Evolutionary conservation across 1,140 invertebrate species (phyloP).

Genomic region (Meloidogyne hapla): DNA sequence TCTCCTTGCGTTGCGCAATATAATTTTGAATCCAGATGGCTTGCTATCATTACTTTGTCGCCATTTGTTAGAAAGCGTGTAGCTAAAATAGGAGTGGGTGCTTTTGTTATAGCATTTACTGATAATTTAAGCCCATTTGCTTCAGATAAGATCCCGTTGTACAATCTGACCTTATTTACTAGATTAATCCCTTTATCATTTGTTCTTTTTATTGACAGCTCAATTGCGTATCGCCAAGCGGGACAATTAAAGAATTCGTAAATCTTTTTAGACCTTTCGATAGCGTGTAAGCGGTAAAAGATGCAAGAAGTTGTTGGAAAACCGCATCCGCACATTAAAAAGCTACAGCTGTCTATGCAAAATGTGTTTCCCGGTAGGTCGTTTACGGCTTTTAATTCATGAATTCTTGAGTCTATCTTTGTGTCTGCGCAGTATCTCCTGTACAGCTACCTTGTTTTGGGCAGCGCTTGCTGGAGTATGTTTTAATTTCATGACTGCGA

Average conservation of each 20-base stretch:
- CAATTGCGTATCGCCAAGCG: not conserved
- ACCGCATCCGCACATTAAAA: slow-evolving; percentile 2
- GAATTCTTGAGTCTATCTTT: not conserved
- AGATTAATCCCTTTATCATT: not conserved
- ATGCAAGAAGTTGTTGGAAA: slow-evolving; percentile 4
- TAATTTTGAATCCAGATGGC: not conserved
- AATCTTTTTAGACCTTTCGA: not conserved
- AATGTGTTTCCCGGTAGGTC: not conserved
- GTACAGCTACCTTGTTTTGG: slow-evolving; percentile 1
- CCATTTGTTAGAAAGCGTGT: not conserved
- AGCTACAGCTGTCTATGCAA: slow-evolving; percentile 8
- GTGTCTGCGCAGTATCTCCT: not conserved
- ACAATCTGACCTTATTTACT: not conserved
- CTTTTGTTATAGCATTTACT: not conserved
- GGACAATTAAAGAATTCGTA: slow-evolving; percentile 9
- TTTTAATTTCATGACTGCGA: not conserved
- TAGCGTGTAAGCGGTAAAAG: not conserved
- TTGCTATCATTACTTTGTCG: not conserved
- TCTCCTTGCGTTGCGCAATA: not conserved
- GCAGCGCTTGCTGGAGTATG: slow-evolving; percentile 9
- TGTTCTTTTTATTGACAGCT: not conserved
- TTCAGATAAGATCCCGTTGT: not conserved
- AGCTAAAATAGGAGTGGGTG: not conserved
- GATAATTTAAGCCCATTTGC: not conserved
- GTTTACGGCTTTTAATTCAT: not conserved